Evolutionary conservation across 1,140 invertebrate genomes (phyloP).

Genomic region (Araneus ventricosus): DNA sequence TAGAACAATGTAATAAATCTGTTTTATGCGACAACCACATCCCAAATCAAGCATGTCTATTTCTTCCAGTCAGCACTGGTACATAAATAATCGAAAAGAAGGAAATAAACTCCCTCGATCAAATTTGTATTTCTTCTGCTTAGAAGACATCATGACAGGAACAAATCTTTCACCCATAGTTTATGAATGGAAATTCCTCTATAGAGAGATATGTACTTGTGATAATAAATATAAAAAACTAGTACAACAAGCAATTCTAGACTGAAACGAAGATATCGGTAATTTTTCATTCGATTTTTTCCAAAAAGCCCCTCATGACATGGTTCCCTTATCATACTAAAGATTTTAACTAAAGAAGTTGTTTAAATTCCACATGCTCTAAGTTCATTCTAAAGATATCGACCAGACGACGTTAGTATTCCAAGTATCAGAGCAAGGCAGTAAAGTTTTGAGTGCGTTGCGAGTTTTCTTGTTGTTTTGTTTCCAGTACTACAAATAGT

Average conservation of each 20-base stretch:
- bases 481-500: background rate
- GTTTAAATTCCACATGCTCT: constrained; percentile 43
- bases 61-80: background rate
- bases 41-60: background rate
- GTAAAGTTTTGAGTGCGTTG: constrained; percentile 33
- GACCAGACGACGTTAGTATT: constrained; percentile 17
- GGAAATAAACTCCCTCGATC: background rate
- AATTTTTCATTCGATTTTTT: constrained; percentile 48
- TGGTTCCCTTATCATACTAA: constrained; percentile 3
- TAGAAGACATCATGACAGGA: background rate
- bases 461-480: background rate
- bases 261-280: constrained; percentile 47
- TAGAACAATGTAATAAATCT: constrained; percentile 28
- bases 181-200: constrained; percentile 36
- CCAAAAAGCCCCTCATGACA: constrained; percentile 13
- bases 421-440: background rate
- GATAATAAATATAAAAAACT: background rate
- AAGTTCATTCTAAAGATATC: constrained; percentile 12
- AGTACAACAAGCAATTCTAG: background rate
- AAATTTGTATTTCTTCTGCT: constrained; percentile 16
- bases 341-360: constrained; percentile 46
- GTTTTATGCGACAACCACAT: background rate
- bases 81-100: constrained; percentile 31
- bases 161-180: constrained; percentile 20
- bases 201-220: background rate